Evolutionary conservation across 2,888 invertebrate species (phyloP), one percentile per base, ranked within the genome.

Genomic region (Dromius quadrimaculatus): DNA sequence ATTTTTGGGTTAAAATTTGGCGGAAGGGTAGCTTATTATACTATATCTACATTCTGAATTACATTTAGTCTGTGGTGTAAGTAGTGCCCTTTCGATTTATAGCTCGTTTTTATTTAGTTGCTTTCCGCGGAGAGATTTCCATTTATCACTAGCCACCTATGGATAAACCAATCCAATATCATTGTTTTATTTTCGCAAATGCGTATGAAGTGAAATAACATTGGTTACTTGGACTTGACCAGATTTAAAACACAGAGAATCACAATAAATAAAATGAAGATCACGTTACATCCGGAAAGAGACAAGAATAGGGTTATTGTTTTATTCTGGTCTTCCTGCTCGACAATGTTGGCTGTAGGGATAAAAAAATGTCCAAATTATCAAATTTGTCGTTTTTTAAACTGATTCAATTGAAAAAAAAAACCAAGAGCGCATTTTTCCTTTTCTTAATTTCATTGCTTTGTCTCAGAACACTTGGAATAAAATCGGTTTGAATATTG

Each of bases 101-200:
- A 19, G 68, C 43, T 45, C 59, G 68, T 68, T 68, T 68, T 68
- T 68, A 68, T 68, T 68, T 68, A 59, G 68, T 68, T 68, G 68
- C 68, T 68, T 68, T 68, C 32, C 68, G 68, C 68, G 43, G 41
- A 59, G 68, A 59, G 68, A 68, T 68, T 68, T 68, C 59, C 68
- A 68, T 68, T 68, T 68, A 68, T 68, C 68, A 68, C 68, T 45
- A 59, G 45, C 68, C 68, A 68, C 68, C 68, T 68, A 68, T 68
- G 59, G 68, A 68, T 68, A 68, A 68, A 68, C 68, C 68, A 68
- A 68, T 68, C 68, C 68, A 68, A 68, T 68, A 68, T 68, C 68
- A 68, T 68, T 68, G 59, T 57, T 68, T 68, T 68, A 68, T 68
- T 68, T 68, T 59, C 43, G 68, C 34, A 66, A 66, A 66, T 66